Evolutionary conservation across 2,797 vertebrate species (phyloP), one percentile per base, ranked within the genome.

Genomic region (Melanotaenia boesemani): DNA sequence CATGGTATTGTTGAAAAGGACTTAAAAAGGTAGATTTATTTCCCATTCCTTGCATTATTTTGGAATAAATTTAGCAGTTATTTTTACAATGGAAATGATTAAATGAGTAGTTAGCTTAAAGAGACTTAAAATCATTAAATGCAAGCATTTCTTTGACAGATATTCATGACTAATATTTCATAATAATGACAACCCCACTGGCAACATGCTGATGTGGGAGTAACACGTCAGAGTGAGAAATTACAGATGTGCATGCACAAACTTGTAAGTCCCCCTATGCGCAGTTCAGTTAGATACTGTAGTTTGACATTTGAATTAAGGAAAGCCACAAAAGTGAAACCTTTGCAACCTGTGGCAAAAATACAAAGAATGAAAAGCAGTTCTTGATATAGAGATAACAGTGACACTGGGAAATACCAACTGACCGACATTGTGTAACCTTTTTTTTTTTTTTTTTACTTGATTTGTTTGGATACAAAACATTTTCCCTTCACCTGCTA

Each of bases 121-220:
- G 9, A 37, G 34, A 8, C 10, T 36, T 36, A 36, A 7, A 8
- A 10, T 37, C 36, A 37, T 37, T 37, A 37, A 37, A 10, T 12
- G 11, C 36, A 15, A 39, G 11, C 10, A 12, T 37, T 12, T 37
- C 10, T 37, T 37, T 37, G 10, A 11, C 34, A 37, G 11, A 37
- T 12, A 37, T 22, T n/a, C 46, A 20, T 50, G 5, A n/a, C 9
- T n/a, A 22, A n/a, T 52, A 24, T 52, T 5, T 52, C 48, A n/a
- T 46, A 46, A 39, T 66, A 20, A 63, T 83, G 75, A 88, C 81
- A 79, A 22, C 7, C 9, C n/a, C 9, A 52, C 73, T 77, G 81
- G 74, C 74, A 86, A 86, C 85, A 70, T 63, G 55, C 58, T 70
- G 74, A 28, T 18, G 57, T 52, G 67, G 55, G 75, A 63, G 64